These are phyloP conservation scores for Gastracanthus pulcherrimus DNA, from an alignment of 2,888 invertebrate species.

Conservation along the genomic window DNA sequence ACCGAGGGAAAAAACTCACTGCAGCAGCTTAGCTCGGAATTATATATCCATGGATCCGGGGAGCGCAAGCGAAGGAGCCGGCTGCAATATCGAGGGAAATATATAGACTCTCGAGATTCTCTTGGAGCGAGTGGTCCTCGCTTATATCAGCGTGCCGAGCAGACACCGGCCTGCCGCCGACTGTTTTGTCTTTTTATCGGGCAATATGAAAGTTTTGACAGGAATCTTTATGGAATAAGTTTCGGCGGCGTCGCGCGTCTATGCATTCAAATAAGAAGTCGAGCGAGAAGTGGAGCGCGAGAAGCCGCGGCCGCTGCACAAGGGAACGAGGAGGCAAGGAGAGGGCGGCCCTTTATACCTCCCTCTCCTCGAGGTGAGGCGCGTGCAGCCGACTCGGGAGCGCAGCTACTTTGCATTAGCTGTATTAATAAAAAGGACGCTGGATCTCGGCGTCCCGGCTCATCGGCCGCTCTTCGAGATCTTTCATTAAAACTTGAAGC, in stretches of 20 bases:
- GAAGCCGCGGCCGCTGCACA: neutral
- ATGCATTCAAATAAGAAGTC: neutral
- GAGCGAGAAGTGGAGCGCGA: neutral
- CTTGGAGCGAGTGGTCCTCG: neutral
- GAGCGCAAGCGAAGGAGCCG: neutral
- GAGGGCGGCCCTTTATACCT: neutral
- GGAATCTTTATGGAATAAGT: slow-evolving; percentile 71
- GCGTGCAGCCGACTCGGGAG: neutral
- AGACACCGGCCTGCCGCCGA: neutral
- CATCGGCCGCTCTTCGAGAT: no score
- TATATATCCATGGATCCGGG: neutral
- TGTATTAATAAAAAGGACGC: neutral
- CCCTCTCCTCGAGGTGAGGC: neutral
- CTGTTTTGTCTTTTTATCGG: slow-evolving; percentile 68
- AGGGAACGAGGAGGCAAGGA: neutral
- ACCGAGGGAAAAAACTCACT: no score
- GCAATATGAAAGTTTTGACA: slow-evolving; percentile 72
- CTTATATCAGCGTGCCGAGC: neutral
- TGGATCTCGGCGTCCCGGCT: neutral
- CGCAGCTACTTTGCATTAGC: neutral
- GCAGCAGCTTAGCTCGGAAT: neutral
- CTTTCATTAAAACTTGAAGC: slow-evolving; percentile 10
- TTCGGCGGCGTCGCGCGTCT: slow-evolving; percentile 51
- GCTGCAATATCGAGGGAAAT: slow-evolving; percentile 15
- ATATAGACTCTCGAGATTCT: no score